phyloP scores from a whole-genome alignment of 2,797 vertebrate genomes.

The Coracias cyanogaster region DNA sequence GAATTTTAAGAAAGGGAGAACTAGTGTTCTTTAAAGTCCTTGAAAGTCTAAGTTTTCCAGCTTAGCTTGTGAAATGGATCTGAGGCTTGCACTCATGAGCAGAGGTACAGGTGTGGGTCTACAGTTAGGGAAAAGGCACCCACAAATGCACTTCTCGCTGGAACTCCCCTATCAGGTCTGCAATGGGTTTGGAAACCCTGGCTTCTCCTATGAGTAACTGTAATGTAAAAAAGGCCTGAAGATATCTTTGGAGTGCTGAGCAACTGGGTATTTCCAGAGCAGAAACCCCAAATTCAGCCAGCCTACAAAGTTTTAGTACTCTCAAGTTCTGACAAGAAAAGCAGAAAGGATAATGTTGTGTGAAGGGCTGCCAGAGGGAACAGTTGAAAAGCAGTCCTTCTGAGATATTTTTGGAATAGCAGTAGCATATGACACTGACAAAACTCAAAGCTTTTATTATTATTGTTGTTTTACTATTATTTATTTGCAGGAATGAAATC shows the following conservation, averaged over 20 bases:
- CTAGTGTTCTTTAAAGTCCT: not conserved
- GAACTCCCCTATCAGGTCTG: not conserved
- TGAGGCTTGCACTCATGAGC: not conserved
- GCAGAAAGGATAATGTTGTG: not conserved
- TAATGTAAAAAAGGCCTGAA: not conserved
- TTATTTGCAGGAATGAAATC: not conserved
- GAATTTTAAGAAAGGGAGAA: not conserved
- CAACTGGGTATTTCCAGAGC: constrained; percentile 25
- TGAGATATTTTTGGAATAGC: not conserved
- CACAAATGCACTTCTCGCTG: not conserved
- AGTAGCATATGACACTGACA: not conserved
- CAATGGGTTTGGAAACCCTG: not conserved
- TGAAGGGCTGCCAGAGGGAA: not conserved
- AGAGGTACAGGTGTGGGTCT: not conserved
- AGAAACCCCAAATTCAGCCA: not conserved
- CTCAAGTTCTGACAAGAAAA: constrained; percentile 7
- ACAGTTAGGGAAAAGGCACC: not conserved
- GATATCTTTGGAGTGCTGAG: not conserved
- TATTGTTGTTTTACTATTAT: not conserved
- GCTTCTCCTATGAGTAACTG: not conserved
- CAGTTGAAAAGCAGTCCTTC: not conserved
- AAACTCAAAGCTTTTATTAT: not conserved
- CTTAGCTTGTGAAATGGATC: not conserved
- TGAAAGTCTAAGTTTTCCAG: not conserved
- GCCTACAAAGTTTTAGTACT: not conserved